phyloP scores from a whole-genome alignment of 2,888 invertebrate species.

The Patella depressa region DNA sequence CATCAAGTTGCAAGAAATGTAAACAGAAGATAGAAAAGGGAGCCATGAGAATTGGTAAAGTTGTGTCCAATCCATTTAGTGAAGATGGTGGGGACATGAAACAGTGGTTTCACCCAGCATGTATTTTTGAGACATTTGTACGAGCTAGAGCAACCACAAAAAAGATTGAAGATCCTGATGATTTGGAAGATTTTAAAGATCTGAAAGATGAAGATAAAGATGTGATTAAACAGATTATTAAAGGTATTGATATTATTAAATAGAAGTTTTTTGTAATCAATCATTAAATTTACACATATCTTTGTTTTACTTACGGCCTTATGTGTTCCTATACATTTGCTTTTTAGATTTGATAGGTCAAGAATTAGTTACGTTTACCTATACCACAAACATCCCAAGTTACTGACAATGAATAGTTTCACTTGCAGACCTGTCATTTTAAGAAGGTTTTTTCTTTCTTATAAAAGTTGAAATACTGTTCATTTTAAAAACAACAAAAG shows the following conservation, averaged over 20 bases:
- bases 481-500: no score
- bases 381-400: no score
- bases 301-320: conserved; percentile 20
- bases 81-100: conserved; percentile 84
- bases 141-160: conserved; percentile 86
- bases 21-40: conserved; percentile 84
- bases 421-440: no score
- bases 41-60: conserved; percentile 82
- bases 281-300: conserved; percentile 15
- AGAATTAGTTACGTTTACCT: no score
- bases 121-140: conserved; percentile 84
- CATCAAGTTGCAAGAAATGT: conserved; percentile 89
- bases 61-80: conserved; percentile 84
- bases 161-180: conserved; percentile 83
- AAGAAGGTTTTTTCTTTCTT: no score
- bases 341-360: no score
- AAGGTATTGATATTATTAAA: conserved; percentile 68
- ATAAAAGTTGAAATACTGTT: no score
- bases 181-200: conserved; percentile 83
- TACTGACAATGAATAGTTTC: no score
- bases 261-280: background rate
- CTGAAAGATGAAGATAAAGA: conserved; percentile 80
- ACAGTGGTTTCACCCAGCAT: conserved; percentile 84
- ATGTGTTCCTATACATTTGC: no score
- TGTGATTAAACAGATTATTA: conserved; percentile 77